Base-by-base conservation (phyloP, 1,140 invertebrate genomes). In the Cephus cinctus region DNA sequence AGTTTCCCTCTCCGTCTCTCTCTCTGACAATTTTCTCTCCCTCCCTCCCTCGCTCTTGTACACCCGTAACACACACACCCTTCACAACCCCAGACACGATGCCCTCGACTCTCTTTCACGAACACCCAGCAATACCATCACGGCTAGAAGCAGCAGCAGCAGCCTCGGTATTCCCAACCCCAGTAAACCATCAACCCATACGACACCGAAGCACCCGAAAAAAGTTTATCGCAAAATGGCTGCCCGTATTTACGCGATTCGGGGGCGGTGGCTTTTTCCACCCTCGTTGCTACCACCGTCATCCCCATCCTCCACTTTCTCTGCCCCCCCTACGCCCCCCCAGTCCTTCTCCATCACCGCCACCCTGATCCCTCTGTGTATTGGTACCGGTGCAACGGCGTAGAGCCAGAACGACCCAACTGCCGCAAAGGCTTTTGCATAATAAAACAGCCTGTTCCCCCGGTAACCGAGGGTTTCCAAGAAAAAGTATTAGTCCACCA, bases 141-240 rank as follows among this genome's bases (percentile, higher is more conserved):
- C n/a, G n/a, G 48, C 56, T 45, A 52, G 57, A 60, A 52, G 41
- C 50, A 42, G n/a, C n/a, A n/a, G n/a, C n/a, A n/a, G n/a, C n/a
- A n/a, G n/a, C n/a, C n/a, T n/a, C n/a, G n/a, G n/a, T n/a, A n/a
- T n/a, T 31, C 32, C 46, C 20, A 27, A 5, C 38, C 5, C 38
- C 38, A 40, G 12, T 4, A 12, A 16, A 35, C 36, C 45, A 8
- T n/a, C 25, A 30, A 30, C 25, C 25, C 25, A 8, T n/a, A 30
- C 25, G 6, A 34, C n/a, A n/a, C n/a, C 50, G 18, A 32, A 45
- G 43, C 27, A 34, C 14, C 50, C 36, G 54, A 68, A 73, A 76
- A 74, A 74, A 73, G 69, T 74, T 75, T 71, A 75, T 75, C 71
- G 67, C 73, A 75, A 76, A 76, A 76, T 75, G 74, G 73, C 71